These are phyloP conservation scores for Mobula birostris DNA, from an alignment of 2,113 vertebrate species.

Conservation along the genomic window DNA sequence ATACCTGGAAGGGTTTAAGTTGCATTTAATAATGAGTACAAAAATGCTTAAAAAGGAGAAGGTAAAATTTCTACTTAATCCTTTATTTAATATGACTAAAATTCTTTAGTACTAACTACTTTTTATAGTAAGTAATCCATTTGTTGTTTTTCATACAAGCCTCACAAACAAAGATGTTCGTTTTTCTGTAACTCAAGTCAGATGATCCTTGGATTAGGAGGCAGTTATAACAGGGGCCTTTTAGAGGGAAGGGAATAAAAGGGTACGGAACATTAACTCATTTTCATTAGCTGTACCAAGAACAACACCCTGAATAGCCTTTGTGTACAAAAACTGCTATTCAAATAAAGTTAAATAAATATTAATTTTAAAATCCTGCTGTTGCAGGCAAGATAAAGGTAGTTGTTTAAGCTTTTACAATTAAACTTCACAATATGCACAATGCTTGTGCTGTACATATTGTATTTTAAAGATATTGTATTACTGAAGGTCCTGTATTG, in stretches of 20 bases:
- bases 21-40: background rate
- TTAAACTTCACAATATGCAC: background rate
- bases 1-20: background rate
- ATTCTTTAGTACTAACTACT: background rate
- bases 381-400: background rate
- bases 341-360: background rate
- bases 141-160: constrained; percentile 1
- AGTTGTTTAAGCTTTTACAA: constrained; percentile 1
- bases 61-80: background rate
- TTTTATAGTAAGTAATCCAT: constrained; percentile 5
- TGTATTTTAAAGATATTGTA: background rate
- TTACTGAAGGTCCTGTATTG: background rate
- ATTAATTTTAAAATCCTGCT: background rate
- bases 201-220: constrained; percentile 27
- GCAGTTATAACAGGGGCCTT: constrained; percentile 22
- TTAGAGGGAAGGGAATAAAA: background rate
- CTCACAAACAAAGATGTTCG: constrained; percentile 21
- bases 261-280: constrained; percentile 15
- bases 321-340: background rate
- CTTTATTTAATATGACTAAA: background rate
- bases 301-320: background rate
- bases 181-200: constrained; percentile 36
- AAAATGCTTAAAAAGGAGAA: background rate
- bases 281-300: background rate
- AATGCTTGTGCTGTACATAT: background rate